Evolutionary conservation across 35 echinoderm and acorn worm species (phyloP).

Genomic region (Apostichopus japonicus): DNA sequence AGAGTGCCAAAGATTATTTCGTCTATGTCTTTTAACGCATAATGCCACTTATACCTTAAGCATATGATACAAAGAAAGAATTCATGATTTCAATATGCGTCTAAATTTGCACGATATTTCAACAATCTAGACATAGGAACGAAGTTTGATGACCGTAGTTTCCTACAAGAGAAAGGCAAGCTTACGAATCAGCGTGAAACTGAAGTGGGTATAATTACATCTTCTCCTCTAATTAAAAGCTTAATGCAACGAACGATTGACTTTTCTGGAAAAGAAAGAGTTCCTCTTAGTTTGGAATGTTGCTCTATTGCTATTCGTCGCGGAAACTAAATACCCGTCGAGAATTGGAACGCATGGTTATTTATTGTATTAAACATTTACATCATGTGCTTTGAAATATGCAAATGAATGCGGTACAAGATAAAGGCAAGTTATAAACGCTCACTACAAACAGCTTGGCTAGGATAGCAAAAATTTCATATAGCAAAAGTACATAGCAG

Average conservation of each 20-base stretch:
- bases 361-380: conserved; percentile 29
- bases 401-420: no score
- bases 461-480: no score
- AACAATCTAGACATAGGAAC: no score
- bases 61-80: no score
- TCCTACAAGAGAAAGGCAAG: neutral
- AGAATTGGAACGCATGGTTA: neutral
- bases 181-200: neutral
- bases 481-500: no score
- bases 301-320: conserved; percentile 37
- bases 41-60: no score
- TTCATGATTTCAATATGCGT: no score
- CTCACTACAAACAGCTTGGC: no score
- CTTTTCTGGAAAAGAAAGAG: neutral
- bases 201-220: neutral
- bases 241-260: neutral
- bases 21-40: no score
- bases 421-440: no score
- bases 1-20: no score
- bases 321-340: conserved; percentile 26
- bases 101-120: no score
- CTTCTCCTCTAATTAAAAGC: conserved; percentile 24
- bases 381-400: neutral
- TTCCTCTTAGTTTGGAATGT: conserved; percentile 8
- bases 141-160: neutral